Conservation (phyloP, 2,888 invertebrate species). For the Nemoura dubitans region DNA sequence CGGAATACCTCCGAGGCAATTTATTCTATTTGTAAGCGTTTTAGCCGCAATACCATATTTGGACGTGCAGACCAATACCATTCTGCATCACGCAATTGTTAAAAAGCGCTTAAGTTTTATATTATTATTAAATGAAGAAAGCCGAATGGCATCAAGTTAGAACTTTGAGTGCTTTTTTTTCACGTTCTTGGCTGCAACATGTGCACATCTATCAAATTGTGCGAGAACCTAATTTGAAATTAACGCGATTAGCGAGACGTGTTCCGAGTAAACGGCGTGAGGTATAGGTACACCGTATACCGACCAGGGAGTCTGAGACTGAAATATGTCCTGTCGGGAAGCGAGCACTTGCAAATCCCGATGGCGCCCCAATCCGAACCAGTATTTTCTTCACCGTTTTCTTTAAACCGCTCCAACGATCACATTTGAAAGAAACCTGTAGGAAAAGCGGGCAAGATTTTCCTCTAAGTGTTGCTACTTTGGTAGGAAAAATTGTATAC, state of each 20-base stretch:
- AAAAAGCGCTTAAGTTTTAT: slow-evolving; percentile 23
- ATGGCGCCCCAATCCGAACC: too few relatives aligned
- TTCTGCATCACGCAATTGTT: slow-evolving; percentile 14
- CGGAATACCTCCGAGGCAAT: neutral
- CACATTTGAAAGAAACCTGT: too few relatives aligned
- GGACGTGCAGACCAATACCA: slow-evolving; percentile 12
- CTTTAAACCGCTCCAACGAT: too few relatives aligned
- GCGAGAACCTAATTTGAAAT: neutral
- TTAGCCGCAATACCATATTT: slow-evolving; percentile 30
- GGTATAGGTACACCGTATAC: too few relatives aligned
- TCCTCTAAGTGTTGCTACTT: too few relatives aligned
- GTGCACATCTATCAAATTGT: neutral
- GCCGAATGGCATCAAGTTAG: neutral
- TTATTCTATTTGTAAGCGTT: slow-evolving; percentile 25
- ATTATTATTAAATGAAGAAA: neutral
- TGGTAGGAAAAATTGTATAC: too few relatives aligned
- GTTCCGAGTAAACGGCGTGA: neutral
- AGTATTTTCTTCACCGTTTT: too few relatives aligned
- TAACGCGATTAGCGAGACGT: neutral
- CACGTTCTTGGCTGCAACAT: neutral
- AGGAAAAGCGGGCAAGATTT: too few relatives aligned
- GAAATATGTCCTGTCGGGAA: too few relatives aligned
- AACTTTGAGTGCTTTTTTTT: neutral
- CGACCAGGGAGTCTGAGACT: too few relatives aligned
- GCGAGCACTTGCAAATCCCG: too few relatives aligned